Evolutionary conservation across 2,113 vertebrate genomes (phyloP).

Genomic region (Eolophus roseicapilla): DNA sequence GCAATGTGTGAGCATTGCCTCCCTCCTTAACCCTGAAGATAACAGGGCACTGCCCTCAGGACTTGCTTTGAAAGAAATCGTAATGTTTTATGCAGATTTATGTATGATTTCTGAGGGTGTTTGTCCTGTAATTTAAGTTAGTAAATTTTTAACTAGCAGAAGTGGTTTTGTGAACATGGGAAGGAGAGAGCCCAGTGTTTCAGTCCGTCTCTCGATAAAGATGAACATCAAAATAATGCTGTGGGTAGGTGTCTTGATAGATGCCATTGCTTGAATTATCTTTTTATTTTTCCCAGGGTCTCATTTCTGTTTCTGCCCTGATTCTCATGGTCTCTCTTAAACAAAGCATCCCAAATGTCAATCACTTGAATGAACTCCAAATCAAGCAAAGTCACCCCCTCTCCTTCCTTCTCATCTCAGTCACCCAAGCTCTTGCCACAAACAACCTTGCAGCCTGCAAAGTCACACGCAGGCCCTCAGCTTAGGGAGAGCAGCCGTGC

Average conservation of each 20-base stretch:
- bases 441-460: neutral
- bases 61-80: neutral
- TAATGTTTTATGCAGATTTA: neutral
- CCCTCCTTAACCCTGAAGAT: neutral
- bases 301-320: neutral
- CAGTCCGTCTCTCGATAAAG: neutral
- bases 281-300: neutral
- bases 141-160: neutral
- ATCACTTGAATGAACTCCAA: neutral
- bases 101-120: neutral
- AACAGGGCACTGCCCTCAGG: neutral
- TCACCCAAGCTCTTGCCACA: neutral
- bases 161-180: neutral
- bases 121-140: neutral
- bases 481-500: neutral
- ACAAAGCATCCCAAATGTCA: neutral
- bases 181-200: neutral
- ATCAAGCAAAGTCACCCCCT: neutral
- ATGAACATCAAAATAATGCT: neutral
- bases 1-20: neutral
- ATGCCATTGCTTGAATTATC: neutral
- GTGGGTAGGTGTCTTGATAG: neutral
- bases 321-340: neutral
- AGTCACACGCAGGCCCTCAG: neutral
- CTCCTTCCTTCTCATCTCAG: neutral